phyloP scores from a whole-genome alignment of 1,140 invertebrate genomes.

The Bradysia coprophila region DNA sequence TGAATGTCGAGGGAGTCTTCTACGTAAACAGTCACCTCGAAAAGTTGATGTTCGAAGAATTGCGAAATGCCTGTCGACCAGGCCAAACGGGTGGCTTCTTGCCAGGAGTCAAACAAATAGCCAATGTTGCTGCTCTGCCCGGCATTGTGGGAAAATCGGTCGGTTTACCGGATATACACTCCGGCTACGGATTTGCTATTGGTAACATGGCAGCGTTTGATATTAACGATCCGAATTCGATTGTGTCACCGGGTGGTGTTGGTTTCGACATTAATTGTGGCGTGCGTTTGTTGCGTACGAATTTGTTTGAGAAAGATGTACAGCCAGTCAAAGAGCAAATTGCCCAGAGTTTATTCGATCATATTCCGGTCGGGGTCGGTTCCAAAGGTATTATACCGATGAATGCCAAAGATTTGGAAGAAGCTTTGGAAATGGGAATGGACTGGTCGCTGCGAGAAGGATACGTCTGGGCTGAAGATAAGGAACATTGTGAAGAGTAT shows the following conservation, averaged over 20 bases:
- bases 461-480: too few relatives aligned
- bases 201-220: conserved; percentile 99
- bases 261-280: conserved; percentile 99
- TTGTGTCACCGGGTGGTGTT: conserved; percentile 96
- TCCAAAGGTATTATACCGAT: too few relatives aligned
- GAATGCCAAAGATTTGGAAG: too few relatives aligned
- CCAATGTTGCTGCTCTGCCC: conserved; percentile 95
- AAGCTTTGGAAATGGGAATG: conserved; percentile 95
- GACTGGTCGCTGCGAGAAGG: too few relatives aligned
- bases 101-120: conserved; percentile 98
- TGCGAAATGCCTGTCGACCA: conserved; percentile 74
- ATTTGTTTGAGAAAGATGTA: conserved; percentile 90
- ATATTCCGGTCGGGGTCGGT: too few relatives aligned
- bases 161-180: conserved; percentile 96
- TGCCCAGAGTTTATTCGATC: conserved; percentile 97
- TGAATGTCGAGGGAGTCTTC: conserved; percentile 98
- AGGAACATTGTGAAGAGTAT: too few relatives aligned
- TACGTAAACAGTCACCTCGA: conserved; percentile 91
- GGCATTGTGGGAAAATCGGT: conserved; percentile 88
- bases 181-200: conserved; percentile 99
- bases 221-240: conserved; percentile 74
- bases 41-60: conserved; percentile 94
- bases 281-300: conserved; percentile 86
- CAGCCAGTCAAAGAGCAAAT: conserved; percentile 92
- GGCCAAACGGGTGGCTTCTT: conserved; percentile 89